These are phyloP conservation scores for Cephalopholis sonnerati DNA, from an alignment of 2,113 vertebrate species.

Conservation along the genomic window DNA sequence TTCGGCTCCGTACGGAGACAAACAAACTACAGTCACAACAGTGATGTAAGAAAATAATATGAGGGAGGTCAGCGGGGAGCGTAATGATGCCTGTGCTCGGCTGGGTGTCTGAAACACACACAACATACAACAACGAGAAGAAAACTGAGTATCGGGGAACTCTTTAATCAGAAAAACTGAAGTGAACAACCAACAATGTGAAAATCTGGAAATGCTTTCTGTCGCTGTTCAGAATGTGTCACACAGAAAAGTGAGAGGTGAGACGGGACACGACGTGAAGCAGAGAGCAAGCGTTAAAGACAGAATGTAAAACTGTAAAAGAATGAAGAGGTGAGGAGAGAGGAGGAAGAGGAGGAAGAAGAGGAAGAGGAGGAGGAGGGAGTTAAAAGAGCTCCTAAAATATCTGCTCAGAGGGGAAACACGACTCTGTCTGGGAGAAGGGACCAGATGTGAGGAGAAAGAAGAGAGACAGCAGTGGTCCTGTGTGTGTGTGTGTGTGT, in stretches of 20 bases:
- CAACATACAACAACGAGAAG: neutral
- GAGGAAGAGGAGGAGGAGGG: too few relatives aligned
- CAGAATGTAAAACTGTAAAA: neutral
- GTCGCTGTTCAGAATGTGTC: neutral
- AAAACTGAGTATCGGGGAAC: neutral
- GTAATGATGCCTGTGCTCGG: conserved; percentile 11
- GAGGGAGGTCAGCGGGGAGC: neutral
- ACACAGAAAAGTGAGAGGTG: neutral
- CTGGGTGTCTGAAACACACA: conserved; percentile 10
- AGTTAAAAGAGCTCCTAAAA: too few relatives aligned
- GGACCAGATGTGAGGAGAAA: too few relatives aligned
- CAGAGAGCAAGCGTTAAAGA: too few relatives aligned
- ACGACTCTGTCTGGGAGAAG: too few relatives aligned
- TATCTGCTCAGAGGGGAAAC: too few relatives aligned
- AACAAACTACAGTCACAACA: conserved; percentile 27
- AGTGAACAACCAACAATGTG: neutral
- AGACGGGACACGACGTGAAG: neutral
- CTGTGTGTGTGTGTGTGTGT: too few relatives aligned
- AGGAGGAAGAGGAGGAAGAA: too few relatives aligned
- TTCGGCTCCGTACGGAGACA: conserved; percentile 18
- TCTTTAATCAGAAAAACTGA: neutral
- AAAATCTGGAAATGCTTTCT: neutral
- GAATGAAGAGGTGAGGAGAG: neutral
- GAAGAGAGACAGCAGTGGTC: too few relatives aligned
- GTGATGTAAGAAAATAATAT: conserved; percentile 10